phyloP scores from a whole-genome alignment of 2,888 invertebrate genomes.

The Chaetogeoica ovagalla region DNA sequence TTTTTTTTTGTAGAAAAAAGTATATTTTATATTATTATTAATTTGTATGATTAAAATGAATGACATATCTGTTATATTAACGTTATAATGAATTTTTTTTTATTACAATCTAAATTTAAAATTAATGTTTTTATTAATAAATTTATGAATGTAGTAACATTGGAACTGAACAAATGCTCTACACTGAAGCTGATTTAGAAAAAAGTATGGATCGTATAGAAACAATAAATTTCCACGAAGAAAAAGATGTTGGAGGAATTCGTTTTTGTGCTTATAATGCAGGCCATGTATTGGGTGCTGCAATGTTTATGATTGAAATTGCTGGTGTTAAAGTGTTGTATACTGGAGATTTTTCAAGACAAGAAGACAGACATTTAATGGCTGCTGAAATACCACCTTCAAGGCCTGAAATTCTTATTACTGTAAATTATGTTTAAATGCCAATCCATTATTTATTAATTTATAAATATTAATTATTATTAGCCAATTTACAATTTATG shows the following conservation, averaged over 20 bases:
- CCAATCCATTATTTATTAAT: constrained; percentile 42
- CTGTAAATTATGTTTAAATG: constrained; percentile 63
- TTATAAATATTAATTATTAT: constrained; percentile 3
- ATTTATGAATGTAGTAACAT: constrained; percentile 74
- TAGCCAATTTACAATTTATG: constrained; percentile 53
- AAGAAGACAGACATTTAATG: constrained; percentile 99
- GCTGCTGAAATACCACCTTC: constrained; percentile 97
- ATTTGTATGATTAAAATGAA: no score
- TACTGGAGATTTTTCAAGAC: constrained; percentile 97
- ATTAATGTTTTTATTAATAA: neutral
- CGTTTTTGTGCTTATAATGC: constrained; percentile 99
- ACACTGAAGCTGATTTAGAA: constrained; percentile 95
- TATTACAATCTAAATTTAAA: neutral
- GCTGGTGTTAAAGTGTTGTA: constrained; percentile 95
- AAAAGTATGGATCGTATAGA: constrained; percentile 98
- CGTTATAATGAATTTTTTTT: neutral
- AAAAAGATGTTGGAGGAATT: constrained; percentile 94
- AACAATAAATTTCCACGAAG: constrained; percentile 96
- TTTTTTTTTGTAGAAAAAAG: no score
- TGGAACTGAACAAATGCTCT: constrained; percentile 94
- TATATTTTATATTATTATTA: no score
- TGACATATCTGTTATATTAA: no score
- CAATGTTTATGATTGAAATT: constrained; percentile 99
- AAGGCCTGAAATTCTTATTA: constrained; percentile 95
- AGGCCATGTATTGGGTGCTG: constrained; percentile 97